A percentile compares a stretch with the other conserved stretches of the same genome.
These are phyloP conservation scores for Shinisaurus crocodilurus DNA, from an alignment of 2,113 vertebrate genomes.

Conservation along the genomic window DNA sequence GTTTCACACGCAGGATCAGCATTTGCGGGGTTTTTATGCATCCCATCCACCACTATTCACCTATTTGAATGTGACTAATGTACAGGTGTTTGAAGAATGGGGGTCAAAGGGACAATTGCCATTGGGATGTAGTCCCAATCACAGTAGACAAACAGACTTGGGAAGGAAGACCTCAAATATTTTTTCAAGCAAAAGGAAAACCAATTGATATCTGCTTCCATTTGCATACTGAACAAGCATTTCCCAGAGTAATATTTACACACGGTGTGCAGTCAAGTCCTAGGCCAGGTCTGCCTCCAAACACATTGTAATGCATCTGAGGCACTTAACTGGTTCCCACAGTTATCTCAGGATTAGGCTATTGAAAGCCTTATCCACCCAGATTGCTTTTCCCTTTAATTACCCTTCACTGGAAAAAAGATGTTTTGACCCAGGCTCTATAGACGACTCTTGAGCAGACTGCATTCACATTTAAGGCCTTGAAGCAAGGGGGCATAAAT, in stretches of 20 bases:
- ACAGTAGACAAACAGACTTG: not conserved
- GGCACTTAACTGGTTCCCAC: not conserved
- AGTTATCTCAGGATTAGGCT: conserved; percentile 14
- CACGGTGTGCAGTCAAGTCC: not conserved
- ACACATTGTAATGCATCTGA: not conserved
- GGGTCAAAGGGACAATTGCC: not conserved
- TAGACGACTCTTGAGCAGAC: not conserved
- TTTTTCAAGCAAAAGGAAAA: not conserved
- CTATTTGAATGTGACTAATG: not conserved
- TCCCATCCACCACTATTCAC: not conserved
- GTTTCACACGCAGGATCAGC: not conserved
- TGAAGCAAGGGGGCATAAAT: not conserved
- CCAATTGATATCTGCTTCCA: not conserved
- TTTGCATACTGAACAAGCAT: not conserved
- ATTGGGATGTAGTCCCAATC: not conserved
- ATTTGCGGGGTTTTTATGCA: not conserved
- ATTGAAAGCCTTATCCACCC: not conserved
- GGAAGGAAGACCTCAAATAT: conserved; percentile 1
- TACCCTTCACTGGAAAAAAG: not conserved
- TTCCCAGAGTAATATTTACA: conserved; percentile 26
- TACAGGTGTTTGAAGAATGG: not conserved
- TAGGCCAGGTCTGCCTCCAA: conserved; percentile 1
- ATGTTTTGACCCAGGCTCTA: not conserved
- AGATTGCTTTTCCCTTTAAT: not conserved
- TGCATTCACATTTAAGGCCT: fast-evolving